These are phyloP conservation scores for Pipra filicauda DNA, from an alignment of 2,113 vertebrate genomes.

Conservation along the genomic window DNA sequence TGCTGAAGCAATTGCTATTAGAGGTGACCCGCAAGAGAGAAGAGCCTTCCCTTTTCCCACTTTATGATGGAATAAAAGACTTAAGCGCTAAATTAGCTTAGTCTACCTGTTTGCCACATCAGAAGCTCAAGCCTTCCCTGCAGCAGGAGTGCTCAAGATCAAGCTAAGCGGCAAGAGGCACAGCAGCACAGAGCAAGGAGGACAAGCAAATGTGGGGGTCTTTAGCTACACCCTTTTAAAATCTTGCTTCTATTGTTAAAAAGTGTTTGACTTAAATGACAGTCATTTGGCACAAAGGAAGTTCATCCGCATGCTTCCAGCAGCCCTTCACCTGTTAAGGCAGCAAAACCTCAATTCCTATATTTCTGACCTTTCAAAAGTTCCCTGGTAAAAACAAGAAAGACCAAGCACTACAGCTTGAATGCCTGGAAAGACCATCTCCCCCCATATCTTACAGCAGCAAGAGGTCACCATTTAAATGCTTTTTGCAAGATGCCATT, in stretches of 20 bases:
- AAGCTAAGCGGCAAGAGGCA: not conserved
- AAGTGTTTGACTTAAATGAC: not conserved
- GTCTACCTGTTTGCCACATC: not conserved
- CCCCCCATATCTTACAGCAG: not conserved
- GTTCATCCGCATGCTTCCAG: not conserved
- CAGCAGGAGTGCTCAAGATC: not conserved
- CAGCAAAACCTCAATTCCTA: not conserved
- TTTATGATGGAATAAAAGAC: constrained; percentile 13
- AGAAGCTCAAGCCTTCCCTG: not conserved
- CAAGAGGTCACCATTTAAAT: not conserved
- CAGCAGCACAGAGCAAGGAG: not conserved
- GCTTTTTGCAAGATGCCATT: not conserved
- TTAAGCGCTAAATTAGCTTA: not conserved
- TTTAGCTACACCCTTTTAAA: not conserved
- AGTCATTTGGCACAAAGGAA: not conserved
- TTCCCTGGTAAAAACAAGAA: not conserved
- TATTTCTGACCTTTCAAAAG: not conserved
- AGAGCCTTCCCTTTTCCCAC: constrained; percentile 1
- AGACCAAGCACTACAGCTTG: not conserved
- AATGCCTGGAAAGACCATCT: constrained; percentile 15
- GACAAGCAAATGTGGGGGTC: not conserved
- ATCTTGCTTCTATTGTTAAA: not conserved
- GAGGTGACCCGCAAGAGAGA: not conserved
- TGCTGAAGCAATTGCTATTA: constrained; percentile 5
- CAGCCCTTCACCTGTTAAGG: constrained; percentile 27